These are phyloP conservation scores for Thecophora atra DNA, from an alignment of 2,888 invertebrate species.

Conservation along the genomic window DNA sequence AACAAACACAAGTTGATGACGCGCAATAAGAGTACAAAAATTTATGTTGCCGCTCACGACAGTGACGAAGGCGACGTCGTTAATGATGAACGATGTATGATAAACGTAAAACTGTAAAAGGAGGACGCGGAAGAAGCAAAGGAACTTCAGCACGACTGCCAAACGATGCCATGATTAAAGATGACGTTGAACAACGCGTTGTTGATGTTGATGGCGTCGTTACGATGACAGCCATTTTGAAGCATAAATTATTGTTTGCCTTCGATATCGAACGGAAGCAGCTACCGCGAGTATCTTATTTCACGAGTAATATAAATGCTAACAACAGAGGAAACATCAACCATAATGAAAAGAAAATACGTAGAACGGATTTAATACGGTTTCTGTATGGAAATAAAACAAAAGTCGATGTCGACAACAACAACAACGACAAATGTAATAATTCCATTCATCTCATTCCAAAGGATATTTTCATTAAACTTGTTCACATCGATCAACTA, in stretches of 20 bases:
- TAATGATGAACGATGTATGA: too few relatives aligned
- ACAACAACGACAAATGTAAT: too few relatives aligned
- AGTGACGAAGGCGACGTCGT: too few relatives aligned
- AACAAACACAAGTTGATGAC: neutral
- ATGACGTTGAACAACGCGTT: neutral
- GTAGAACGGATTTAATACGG: conserved; percentile 38
- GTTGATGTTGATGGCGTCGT: neutral
- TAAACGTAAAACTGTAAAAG: too few relatives aligned
- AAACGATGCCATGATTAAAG: conserved; percentile 11
- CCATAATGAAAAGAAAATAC: conserved; percentile 53
- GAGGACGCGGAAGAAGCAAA: too few relatives aligned
- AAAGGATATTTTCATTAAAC: conserved; percentile 53
- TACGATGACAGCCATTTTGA: conserved; percentile 42
- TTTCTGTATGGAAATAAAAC: conserved; percentile 21
- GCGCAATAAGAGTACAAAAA: too few relatives aligned
- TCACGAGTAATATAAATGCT: conserved; percentile 53
- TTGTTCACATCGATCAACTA: conserved; percentile 55
- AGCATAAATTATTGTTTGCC: conserved; percentile 56
- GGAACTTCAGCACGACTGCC: neutral
- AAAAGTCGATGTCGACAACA: neutral
- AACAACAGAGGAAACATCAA: conserved; percentile 42
- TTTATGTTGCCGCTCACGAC: too few relatives aligned
- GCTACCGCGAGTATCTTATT: conserved; percentile 60
- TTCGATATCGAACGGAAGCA: conserved; percentile 57
- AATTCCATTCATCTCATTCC: too few relatives aligned